These are phyloP conservation scores for Galeopterus variegatus DNA, from an alignment of 2,113 vertebrate species.

Conservation along the genomic window DNA sequence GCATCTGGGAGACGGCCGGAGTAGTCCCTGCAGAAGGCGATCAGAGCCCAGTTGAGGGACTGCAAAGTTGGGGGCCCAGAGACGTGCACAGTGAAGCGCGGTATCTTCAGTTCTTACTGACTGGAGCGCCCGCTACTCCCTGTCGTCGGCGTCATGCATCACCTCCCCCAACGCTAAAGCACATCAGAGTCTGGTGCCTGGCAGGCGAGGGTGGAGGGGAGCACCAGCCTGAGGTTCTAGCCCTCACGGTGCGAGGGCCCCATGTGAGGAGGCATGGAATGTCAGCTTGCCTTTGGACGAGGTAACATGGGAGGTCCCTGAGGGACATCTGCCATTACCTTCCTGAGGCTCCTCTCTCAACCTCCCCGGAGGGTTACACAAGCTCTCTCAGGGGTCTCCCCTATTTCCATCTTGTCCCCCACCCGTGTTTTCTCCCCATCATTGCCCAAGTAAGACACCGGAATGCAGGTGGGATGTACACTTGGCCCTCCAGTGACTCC, in stretches of 20 bases:
- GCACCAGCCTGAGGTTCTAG: neutral
- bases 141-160: neutral
- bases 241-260: neutral
- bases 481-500: neutral
- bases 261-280: fast-evolving
- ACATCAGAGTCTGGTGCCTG: neutral
- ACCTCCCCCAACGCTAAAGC: neutral
- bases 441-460: too few relatives aligned
- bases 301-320: neutral
- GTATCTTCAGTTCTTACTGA: neutral
- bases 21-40: too few relatives aligned
- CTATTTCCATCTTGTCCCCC: neutral
- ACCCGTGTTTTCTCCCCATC: neutral
- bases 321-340: fast-evolving
- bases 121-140: neutral
- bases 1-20: fast-evolving
- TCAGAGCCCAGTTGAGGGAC: fast-evolving
- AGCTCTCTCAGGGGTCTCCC: neutral
- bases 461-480: fast-evolving
- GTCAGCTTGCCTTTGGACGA: neutral
- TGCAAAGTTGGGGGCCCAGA: fast-evolving
- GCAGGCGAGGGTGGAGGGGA: too few relatives aligned
- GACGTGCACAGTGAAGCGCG: fast-evolving
- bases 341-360: neutral
- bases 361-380: fast-evolving